These are phyloP conservation scores for Nyleta sp. DNA, from an alignment of 2,888 invertebrate genomes.

Conservation along the genomic window DNA sequence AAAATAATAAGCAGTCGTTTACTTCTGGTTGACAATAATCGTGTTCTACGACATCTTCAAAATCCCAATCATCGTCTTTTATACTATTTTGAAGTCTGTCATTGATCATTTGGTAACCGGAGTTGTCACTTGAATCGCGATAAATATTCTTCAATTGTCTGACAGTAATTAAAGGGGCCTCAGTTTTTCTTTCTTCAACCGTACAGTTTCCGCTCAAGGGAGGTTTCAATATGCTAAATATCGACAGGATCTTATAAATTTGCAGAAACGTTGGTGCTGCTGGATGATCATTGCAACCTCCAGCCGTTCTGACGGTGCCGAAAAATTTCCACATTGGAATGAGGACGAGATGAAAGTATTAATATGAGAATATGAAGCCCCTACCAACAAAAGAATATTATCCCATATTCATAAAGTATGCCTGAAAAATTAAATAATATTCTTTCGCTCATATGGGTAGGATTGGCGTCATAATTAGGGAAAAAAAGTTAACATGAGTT, in stretches of 20 bases:
- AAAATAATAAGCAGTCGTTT: conserved; percentile 3
- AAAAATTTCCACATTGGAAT: conserved; percentile 1
- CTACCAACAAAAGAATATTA: too few species aligned
- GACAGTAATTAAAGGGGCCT: neutral
- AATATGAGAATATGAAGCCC: too few species aligned
- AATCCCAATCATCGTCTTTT: conserved; percentile 2
- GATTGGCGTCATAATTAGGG: too few species aligned
- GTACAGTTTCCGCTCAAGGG: conserved; percentile 10
- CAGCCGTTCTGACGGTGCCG: neutral
- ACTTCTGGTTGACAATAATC: conserved; percentile 20
- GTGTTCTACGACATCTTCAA: conserved; percentile 8
- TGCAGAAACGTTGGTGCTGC: conserved; percentile 2
- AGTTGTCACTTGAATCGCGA: neutral
- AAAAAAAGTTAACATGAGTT: too few species aligned
- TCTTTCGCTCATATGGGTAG: too few species aligned
- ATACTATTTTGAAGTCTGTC: conserved; percentile 3
- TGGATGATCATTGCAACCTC: conserved; percentile 13
- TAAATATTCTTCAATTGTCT: conserved; percentile 5
- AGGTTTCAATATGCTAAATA: neutral
- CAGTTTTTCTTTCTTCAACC: neutral
- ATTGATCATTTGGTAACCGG: neutral
- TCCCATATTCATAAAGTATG: too few species aligned
- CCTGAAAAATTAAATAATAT: too few species aligned
- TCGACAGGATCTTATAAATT: conserved; percentile 1
- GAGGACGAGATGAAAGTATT: too few species aligned